phyloP scores from a whole-genome alignment of 2,888 invertebrate genomes.

The Acrobasis suavella region DNA sequence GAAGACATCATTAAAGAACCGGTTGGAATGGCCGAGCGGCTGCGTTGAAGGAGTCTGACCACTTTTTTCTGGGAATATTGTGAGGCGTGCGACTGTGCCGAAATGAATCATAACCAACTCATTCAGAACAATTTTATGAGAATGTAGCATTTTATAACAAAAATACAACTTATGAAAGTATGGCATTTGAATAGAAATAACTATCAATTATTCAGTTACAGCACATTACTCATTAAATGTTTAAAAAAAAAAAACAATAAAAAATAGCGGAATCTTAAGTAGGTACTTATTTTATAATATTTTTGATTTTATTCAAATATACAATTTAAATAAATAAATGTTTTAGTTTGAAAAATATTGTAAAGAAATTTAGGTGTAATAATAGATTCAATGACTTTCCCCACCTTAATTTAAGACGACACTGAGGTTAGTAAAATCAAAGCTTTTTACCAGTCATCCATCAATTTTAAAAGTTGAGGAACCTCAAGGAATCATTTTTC shows the following conservation, averaged over 20 bases:
- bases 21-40: slow-evolving; percentile 58
- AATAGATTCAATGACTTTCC: too few species aligned
- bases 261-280: too few species aligned
- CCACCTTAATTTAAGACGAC: too few species aligned
- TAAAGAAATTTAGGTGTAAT: too few species aligned
- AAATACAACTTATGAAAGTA: not conserved
- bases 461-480: not conserved
- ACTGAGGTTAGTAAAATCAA: too few species aligned
- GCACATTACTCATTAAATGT: too few species aligned
- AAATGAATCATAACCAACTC: slow-evolving; percentile 27
- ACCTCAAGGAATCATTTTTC: slow-evolving; percentile 29
- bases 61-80: slow-evolving; percentile 45
- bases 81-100: slow-evolving; percentile 25
- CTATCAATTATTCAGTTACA: too few species aligned
- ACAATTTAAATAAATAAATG: too few species aligned
- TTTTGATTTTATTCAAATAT: too few species aligned
- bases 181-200: not conserved
- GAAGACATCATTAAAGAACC: slow-evolving; percentile 76
- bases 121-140: slow-evolving; percentile 11
- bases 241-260: too few species aligned
- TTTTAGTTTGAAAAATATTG: too few species aligned
- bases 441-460: not conserved
- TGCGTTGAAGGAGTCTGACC: slow-evolving; percentile 43
- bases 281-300: too few species aligned
- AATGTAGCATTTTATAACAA: not conserved